These are phyloP conservation scores for Carassius carassius DNA, from an alignment of 2,113 vertebrate species.

Conservation along the genomic window DNA sequence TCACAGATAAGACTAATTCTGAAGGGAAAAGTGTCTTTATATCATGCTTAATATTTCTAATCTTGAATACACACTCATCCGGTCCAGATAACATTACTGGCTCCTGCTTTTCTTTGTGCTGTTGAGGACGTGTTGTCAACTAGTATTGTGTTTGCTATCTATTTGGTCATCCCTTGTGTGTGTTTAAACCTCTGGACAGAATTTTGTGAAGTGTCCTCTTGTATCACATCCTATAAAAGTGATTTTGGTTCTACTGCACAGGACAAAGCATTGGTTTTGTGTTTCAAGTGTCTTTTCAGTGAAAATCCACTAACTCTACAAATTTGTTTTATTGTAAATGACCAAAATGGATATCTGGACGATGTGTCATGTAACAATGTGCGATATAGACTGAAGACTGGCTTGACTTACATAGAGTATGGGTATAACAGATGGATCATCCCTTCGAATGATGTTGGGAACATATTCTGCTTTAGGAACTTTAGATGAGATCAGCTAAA, in stretches of 20 bases:
- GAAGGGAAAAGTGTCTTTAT: neutral
- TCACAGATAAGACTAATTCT: neutral
- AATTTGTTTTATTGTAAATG: no score
- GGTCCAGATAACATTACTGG: conserved; percentile 2
- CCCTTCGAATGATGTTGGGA: conserved; percentile 92
- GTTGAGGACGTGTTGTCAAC: neutral
- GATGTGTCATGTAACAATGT: neutral
- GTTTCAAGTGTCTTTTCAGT: neutral
- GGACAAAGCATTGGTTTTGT: neutral
- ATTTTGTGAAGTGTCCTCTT: neutral
- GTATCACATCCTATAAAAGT: neutral
- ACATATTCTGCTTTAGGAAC: conserved; percentile 97
- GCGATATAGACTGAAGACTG: neutral
- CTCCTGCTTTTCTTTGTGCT: neutral
- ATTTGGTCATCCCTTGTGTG: neutral
- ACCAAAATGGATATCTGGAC: neutral
- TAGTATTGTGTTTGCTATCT: conserved; percentile 2
- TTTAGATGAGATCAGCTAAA: conserved; percentile 97
- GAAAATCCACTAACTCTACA: neutral
- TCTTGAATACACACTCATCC: neutral
- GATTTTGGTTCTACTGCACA: neutral
- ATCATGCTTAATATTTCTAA: neutral
- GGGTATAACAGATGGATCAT: conserved; percentile 95
- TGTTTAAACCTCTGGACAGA: neutral
- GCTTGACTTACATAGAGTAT: conserved; percentile 93